phyloP scores from a whole-genome alignment of 2,888 invertebrate genomes.

The Ophonus ardosiacus region DNA sequence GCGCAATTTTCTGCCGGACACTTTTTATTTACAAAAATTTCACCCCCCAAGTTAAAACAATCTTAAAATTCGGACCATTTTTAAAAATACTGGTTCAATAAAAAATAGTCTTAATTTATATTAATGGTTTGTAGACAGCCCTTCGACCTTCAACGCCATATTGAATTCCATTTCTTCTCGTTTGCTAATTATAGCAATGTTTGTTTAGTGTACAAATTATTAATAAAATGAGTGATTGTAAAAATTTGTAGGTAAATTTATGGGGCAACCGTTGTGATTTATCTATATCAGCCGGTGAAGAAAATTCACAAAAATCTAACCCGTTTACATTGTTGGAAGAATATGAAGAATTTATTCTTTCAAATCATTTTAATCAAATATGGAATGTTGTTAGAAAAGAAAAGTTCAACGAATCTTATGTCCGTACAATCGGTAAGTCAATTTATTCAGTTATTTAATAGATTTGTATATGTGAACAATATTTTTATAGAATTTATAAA shows the following conservation, averaged over 20 bases:
- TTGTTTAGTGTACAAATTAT: too few species aligned
- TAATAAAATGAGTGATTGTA: not conserved
- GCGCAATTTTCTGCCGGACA: too few species aligned
- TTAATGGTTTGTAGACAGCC: too few species aligned
- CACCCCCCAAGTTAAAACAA: too few species aligned
- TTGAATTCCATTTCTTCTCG: too few species aligned
- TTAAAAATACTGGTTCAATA: too few species aligned
- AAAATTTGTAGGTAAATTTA: conserved; percentile 81
- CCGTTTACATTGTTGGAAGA: conserved; percentile 78
- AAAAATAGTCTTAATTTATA: too few species aligned
- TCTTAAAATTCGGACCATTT: too few species aligned
- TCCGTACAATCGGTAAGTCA: conserved; percentile 32
- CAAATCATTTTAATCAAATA: conserved; percentile 79
- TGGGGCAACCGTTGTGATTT: conserved; percentile 98
- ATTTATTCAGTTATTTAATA: not conserved
- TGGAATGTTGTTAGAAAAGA: conserved; percentile 76
- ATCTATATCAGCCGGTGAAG: conserved; percentile 87
- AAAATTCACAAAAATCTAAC: conserved; percentile 78
- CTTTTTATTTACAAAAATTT: too few species aligned
- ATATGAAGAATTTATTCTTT: conserved; percentile 80
- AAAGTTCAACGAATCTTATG: not conserved
- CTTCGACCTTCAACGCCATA: too few species aligned
- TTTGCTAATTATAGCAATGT: too few species aligned
- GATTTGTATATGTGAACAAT: not conserved
- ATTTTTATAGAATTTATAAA: conserved; percentile 83